Percentiles rank a stretch among this genome's conserved stretches.
These are phyloP conservation scores for Pao palembangensis DNA, from an alignment of 2,113 vertebrate species.

Conservation along the genomic window DNA sequence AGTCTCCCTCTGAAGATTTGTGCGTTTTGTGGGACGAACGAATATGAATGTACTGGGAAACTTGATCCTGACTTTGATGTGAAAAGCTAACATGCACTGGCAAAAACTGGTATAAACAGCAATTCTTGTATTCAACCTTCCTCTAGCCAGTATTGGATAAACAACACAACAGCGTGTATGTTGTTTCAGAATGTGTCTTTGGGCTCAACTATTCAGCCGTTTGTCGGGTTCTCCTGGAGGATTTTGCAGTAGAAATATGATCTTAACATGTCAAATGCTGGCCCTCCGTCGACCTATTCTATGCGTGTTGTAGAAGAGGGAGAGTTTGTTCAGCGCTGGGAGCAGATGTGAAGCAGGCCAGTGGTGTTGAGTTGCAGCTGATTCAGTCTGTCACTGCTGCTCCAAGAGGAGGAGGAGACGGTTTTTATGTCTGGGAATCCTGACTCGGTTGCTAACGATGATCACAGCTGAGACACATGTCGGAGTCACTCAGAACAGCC, in stretches of 20 bases:
- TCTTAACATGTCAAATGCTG: neutral
- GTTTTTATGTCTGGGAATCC: too few relatives aligned
- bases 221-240: neutral
- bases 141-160: neutral
- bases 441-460: too few relatives aligned
- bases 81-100: too few relatives aligned
- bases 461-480: too few relatives aligned
- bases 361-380: slow-evolving; percentile 1
- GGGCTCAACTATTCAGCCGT: too few relatives aligned
- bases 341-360: neutral
- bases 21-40: neutral
- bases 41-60: too few relatives aligned
- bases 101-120: too few relatives aligned
- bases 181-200: too few relatives aligned
- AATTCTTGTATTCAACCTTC: neutral
- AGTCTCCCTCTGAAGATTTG: neutral
- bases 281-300: neutral
- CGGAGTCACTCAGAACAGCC: too few relatives aligned
- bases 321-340: neutral
- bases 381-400: slow-evolving; percentile 17
- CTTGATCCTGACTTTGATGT: too few relatives aligned
- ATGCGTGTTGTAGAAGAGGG: neutral
- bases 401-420: neutral
- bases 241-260: slow-evolving; percentile 4
- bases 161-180: neutral